A percentile compares a stretch with the other conserved stretches of the same genome.
These are phyloP conservation scores for Tragelaphus eurycerus DNA, from an alignment of 2,797 vertebrate species.

Conservation along the genomic window DNA sequence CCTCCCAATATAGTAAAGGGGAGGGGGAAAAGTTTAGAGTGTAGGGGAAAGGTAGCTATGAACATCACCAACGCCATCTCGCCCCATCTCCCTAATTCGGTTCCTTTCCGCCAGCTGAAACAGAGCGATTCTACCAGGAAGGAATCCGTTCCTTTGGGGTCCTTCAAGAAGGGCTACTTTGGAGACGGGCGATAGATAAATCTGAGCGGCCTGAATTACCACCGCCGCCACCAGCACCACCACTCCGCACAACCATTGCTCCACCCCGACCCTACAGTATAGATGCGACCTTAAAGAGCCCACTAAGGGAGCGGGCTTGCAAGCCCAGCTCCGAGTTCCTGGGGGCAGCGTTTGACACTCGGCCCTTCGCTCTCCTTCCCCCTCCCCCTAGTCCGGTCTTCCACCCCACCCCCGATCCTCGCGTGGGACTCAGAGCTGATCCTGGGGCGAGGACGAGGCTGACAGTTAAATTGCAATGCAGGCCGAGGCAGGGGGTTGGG, in stretches of 20 bases:
- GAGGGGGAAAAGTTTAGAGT: neutral
- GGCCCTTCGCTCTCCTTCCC: neutral
- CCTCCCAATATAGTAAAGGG: neutral
- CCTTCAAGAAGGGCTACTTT: neutral
- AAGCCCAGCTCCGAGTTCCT: neutral
- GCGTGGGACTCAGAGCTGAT: slow-evolving; percentile 82
- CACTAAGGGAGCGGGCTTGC: neutral
- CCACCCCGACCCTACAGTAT: neutral
- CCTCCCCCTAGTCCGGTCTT: neutral
- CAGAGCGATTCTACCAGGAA: neutral
- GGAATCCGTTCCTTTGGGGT: neutral
- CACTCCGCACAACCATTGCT: neutral
- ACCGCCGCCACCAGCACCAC: neutral
- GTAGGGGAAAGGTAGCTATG: neutral
- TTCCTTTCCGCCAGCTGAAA: neutral
- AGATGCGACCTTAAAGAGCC: neutral
- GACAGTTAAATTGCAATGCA: slow-evolving; percentile 89
- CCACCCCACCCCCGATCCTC: neutral
- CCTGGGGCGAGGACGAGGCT: slow-evolving; percentile 82
- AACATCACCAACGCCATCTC: neutral
- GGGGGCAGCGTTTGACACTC: neutral
- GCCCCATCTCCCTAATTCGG: slow-evolving; percentile 42
- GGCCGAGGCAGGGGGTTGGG: slow-evolving; percentile 74
- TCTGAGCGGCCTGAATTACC: neutral
- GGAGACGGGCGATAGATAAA: neutral